Percentiles rank a stretch among this genome's conserved stretches.
These are phyloP conservation scores for Drosophila busckii DNA, from an alignment of 1,140 invertebrate genomes.

Conservation along the genomic window DNA sequence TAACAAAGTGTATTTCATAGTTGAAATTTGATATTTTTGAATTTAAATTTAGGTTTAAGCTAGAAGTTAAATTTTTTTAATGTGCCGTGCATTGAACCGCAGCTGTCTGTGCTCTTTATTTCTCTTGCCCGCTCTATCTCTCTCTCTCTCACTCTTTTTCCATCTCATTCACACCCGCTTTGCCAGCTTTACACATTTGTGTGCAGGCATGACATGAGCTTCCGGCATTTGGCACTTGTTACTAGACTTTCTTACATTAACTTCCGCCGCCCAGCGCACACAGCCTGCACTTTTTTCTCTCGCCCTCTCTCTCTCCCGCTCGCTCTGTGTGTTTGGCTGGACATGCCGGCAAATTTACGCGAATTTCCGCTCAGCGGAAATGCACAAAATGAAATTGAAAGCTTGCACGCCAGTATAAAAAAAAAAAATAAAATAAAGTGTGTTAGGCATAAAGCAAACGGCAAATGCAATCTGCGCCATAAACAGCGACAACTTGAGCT, in stretches of 20 bases:
- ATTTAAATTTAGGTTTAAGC: too few relatives aligned
- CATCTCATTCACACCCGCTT: not conserved
- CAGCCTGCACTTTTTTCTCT: not conserved
- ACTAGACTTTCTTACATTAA: constrained; percentile 75
- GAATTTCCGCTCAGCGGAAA: constrained; percentile 74
- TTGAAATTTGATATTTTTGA: too few relatives aligned
- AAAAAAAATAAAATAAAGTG: constrained; percentile 68
- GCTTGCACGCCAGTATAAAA: constrained; percentile 55
- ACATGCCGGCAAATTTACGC: constrained; percentile 72
- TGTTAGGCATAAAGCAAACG: not conserved
- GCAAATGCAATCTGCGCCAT: not conserved
- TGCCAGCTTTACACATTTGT: constrained; percentile 14
- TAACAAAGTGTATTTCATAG: too few relatives aligned
- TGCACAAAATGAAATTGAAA: constrained; percentile 72
- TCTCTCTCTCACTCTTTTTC: not conserved
- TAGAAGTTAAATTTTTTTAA: too few relatives aligned
- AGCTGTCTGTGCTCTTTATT: not conserved
- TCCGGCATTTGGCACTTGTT: constrained; percentile 75
- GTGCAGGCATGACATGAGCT: constrained; percentile 54
- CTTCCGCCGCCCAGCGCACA: constrained; percentile 44
- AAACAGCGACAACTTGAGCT: constrained; percentile 30
- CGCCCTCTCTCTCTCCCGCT: not conserved
- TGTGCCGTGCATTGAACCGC: constrained; percentile 7
- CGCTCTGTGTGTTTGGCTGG: constrained; percentile 16
- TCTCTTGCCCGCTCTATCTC: not conserved